These are phyloP conservation scores for Eilema griseolum DNA, from an alignment of 2,888 invertebrate species.

Conservation along the genomic window DNA sequence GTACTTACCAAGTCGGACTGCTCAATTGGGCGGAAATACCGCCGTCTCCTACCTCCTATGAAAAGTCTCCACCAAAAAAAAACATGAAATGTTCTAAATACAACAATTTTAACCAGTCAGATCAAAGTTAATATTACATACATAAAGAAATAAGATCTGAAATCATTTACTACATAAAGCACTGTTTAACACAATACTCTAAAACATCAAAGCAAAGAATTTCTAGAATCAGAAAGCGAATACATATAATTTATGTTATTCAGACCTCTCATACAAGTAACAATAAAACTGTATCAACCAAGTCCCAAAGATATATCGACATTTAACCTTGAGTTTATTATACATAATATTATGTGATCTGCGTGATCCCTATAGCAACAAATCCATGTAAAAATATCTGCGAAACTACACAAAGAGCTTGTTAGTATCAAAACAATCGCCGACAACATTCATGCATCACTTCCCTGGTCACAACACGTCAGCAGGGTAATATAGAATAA, in stretches of 20 bases:
- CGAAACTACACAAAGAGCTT: conserved; percentile 37
- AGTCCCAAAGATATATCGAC: conserved; percentile 7
- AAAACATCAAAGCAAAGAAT: not conserved
- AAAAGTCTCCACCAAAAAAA: too few relatives aligned
- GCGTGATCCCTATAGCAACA: conserved; percentile 10
- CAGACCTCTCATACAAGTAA: conserved; percentile 6
- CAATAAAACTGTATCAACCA: conserved; percentile 17
- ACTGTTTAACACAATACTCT: not conserved
- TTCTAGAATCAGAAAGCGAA: not conserved
- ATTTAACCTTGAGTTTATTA: conserved; percentile 18
- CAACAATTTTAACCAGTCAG: not conserved
- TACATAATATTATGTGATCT: conserved; percentile 13
- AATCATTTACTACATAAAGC: not conserved
- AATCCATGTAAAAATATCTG: conserved; percentile 21
- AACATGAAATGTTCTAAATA: not conserved
- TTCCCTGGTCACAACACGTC: conserved; percentile 66
- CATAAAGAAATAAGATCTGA: not conserved
- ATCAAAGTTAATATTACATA: not conserved
- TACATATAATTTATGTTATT: conserved; percentile 3
- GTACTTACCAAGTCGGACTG: too few relatives aligned
- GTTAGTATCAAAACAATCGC: conserved; percentile 54
- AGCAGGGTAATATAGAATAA: conserved; percentile 63
- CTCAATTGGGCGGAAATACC: too few relatives aligned
- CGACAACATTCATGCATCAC: conserved; percentile 61
- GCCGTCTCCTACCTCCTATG: too few relatives aligned